Percentiles rank a stretch among this genome's conserved stretches.
Conservation (phyloP, 2,113 vertebrate genomes). For the Hippopotamus amphibius region DNA sequence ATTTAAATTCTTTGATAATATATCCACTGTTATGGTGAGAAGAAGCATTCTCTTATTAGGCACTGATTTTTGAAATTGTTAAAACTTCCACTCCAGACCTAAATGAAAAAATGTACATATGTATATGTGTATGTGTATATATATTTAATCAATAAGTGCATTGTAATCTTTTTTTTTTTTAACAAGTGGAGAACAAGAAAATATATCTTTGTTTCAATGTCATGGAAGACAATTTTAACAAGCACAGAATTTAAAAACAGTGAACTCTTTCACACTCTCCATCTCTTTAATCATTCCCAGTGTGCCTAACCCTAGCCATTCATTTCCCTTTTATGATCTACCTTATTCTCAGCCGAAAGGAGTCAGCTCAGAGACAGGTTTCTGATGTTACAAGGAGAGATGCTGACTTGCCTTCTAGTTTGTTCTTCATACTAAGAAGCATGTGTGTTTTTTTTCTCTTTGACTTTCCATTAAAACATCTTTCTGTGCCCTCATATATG, state of each 20-base stretch:
- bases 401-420: neutral
- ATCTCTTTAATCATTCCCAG: neutral
- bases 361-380: neutral
- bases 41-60: neutral
- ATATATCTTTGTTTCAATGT: neutral
- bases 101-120: neutral
- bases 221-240: neutral
- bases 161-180: neutral
- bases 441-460: neutral
- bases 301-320: neutral
- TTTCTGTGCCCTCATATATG: neutral
- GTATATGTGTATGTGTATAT: neutral
- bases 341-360: neutral
- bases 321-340: neutral
- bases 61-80: neutral
- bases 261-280: neutral
- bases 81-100: neutral
- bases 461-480: neutral
- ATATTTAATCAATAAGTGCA: neutral
- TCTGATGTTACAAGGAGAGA: neutral
- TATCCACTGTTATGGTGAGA: neutral
- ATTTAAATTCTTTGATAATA: neutral
- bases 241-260: neutral
- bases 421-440: conserved; percentile 3
- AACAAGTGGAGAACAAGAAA: neutral